phyloP scores from a whole-genome alignment of 2,888 invertebrate genomes.

The Hirtodrosophila duncani region DNA sequence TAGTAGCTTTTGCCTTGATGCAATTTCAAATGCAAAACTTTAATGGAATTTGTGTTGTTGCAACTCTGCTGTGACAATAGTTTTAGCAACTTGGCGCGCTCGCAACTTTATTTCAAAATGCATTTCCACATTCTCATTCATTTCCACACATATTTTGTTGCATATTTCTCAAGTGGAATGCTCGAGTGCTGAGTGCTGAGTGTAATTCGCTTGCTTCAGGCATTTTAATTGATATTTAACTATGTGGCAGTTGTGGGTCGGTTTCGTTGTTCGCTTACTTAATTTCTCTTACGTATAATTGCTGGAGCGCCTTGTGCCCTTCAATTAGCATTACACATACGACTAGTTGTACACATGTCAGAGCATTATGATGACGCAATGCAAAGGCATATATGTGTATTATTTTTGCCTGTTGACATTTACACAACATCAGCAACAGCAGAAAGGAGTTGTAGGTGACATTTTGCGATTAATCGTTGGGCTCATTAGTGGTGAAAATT shows the following conservation, averaged over 20 bases:
- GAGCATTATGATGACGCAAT: too few species aligned
- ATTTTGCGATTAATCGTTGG: conserved; percentile 59
- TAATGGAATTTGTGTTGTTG: conserved; percentile 49
- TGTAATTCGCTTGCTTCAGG: conserved; percentile 23
- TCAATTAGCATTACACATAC: conserved; percentile 51
- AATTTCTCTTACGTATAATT: conserved; percentile 43
- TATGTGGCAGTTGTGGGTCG: conserved; percentile 24
- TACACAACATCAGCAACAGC: conserved; percentile 43
- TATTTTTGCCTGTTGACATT: conserved; percentile 44
- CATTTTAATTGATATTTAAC: conserved; percentile 66
- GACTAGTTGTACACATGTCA: too few species aligned
- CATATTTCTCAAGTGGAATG: conserved; percentile 7
- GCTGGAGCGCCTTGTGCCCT: conserved; percentile 48
- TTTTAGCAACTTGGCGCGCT: conserved; percentile 41
- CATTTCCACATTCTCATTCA: conserved; percentile 18
- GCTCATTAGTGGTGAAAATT: conserved; percentile 69
- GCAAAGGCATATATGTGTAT: background rate
- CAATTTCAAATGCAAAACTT: conserved; percentile 64
- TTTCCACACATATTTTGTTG: conserved; percentile 31
- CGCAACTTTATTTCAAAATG: conserved; percentile 42
- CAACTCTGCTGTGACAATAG: conserved; percentile 37
- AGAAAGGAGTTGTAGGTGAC: conserved; percentile 29
- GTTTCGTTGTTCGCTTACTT: conserved; percentile 12
- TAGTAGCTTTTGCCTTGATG: conserved; percentile 38
- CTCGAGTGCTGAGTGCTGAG: background rate